These are phyloP conservation scores for Mesoclemmys tuberculata DNA, from an alignment of 2,113 vertebrate genomes.

Conservation along the genomic window DNA sequence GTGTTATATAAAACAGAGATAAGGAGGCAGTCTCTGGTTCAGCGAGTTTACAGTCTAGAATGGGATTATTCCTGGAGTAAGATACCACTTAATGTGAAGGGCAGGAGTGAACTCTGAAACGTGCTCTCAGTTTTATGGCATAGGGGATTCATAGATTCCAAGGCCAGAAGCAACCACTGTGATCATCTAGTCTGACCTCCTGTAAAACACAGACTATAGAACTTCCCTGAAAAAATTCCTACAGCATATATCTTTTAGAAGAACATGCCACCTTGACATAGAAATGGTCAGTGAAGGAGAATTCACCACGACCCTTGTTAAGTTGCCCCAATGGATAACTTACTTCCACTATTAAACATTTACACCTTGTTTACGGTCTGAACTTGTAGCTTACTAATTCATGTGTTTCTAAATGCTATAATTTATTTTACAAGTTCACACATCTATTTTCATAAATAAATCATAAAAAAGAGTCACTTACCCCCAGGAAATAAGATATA, in stretches of 20 bases:
- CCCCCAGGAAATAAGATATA: neutral
- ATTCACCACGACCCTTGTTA: neutral
- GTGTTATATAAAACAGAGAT: conserved; percentile 38
- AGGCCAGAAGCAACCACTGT: neutral
- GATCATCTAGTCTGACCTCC: neutral
- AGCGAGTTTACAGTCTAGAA: neutral
- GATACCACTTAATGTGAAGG: neutral
- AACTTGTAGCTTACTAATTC: neutral
- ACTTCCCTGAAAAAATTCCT: neutral
- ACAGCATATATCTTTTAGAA: neutral
- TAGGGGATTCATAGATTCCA: neutral
- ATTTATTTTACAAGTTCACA: neutral
- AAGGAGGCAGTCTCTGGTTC: neutral
- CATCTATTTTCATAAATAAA: neutral
- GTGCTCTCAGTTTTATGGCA: neutral
- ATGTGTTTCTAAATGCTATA: neutral
- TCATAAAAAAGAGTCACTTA: neutral
- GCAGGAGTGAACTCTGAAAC: neutral
- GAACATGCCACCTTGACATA: neutral
- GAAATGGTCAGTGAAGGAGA: neutral
- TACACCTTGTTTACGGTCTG: neutral
- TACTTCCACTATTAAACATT: neutral
- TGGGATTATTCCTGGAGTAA: neutral
- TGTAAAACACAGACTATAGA: neutral
- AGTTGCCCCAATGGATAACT: neutral